Evolutionary conservation across 1,140 invertebrate species (phyloP).

Genomic region (Liolophura sinensis): DNA sequence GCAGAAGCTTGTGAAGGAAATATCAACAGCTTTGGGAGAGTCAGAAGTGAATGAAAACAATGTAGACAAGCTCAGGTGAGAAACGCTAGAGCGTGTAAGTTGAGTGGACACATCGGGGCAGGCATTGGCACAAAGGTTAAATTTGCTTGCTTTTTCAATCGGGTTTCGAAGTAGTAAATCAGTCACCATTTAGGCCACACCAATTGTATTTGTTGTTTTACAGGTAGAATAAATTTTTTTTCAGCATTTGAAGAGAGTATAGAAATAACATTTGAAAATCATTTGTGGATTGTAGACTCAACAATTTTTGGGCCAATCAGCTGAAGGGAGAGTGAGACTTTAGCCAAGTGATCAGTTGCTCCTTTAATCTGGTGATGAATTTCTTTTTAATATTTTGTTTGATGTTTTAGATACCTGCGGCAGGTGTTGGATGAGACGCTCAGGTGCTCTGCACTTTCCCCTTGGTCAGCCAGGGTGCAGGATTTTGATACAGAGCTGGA

Average conservation of each 20-base stretch:
- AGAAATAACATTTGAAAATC: too few relatives aligned
- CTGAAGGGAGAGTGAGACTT: not conserved
- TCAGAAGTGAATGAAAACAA: constrained; percentile 30
- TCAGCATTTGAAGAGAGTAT: too few relatives aligned
- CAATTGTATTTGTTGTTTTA: too few relatives aligned
- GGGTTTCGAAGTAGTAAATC: too few relatives aligned
- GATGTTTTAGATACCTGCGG: constrained; percentile 41
- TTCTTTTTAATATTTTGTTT: not conserved
- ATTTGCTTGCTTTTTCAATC: not conserved
- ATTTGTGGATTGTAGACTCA: too few relatives aligned
- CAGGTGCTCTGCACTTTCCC: constrained; percentile 45
- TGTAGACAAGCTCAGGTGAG: constrained; percentile 35
- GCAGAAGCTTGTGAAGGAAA: constrained; percentile 45
- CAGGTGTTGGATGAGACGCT: constrained; percentile 54
- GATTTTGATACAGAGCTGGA: constrained; percentile 49
- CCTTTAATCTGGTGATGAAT: not conserved
- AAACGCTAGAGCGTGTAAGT: too few relatives aligned
- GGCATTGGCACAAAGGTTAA: not conserved
- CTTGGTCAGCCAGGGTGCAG: constrained; percentile 46
- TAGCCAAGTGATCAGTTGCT: not conserved
- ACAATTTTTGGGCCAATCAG: not conserved
- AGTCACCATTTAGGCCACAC: too few relatives aligned
- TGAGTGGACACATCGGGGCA: not conserved
- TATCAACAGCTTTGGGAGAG: constrained; percentile 30
- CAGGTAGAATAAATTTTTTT: too few relatives aligned